These are phyloP conservation scores for Odontamblyopus lacepedii DNA, from an alignment of 2,797 vertebrate genomes.

Conservation along the genomic window DNA sequence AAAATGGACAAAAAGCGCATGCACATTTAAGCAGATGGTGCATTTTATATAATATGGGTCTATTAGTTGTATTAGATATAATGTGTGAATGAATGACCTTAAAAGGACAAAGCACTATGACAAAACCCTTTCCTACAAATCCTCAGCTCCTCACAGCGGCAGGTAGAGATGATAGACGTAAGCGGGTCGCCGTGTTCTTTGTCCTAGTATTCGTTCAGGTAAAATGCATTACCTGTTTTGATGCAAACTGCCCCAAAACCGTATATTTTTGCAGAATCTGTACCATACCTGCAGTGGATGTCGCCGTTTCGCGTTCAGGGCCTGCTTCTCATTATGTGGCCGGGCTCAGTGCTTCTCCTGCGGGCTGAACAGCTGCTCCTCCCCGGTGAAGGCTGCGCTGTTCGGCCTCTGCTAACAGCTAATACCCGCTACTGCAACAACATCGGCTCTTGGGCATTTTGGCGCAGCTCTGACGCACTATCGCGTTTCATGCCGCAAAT, in stretches of 20 bases:
- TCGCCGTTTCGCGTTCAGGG: conserved; percentile 48
- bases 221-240: neutral
- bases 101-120: neutral
- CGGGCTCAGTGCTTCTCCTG: conserved; percentile 34
- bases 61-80: neutral
- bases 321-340: conserved; percentile 55
- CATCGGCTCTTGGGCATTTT: conserved; percentile 6
- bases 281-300: conserved; percentile 53
- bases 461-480: conserved; percentile 29
- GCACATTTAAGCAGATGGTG: neutral
- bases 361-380: conserved; percentile 51
- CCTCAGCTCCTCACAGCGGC: neutral
- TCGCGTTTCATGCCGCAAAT: conserved; percentile 34
- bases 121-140: neutral
- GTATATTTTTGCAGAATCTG: neutral
- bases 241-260: neutral
- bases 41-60: neutral
- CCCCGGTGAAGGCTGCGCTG: conserved; percentile 8
- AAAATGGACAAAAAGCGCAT: neutral
- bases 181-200: neutral
- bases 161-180: neutral
- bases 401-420: conserved; percentile 44
- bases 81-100: neutral
- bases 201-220: neutral
- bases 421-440: neutral